Base-by-base conservation (phyloP, 1,140 invertebrate genomes). In the Alviniconcha marisindica region DNA sequence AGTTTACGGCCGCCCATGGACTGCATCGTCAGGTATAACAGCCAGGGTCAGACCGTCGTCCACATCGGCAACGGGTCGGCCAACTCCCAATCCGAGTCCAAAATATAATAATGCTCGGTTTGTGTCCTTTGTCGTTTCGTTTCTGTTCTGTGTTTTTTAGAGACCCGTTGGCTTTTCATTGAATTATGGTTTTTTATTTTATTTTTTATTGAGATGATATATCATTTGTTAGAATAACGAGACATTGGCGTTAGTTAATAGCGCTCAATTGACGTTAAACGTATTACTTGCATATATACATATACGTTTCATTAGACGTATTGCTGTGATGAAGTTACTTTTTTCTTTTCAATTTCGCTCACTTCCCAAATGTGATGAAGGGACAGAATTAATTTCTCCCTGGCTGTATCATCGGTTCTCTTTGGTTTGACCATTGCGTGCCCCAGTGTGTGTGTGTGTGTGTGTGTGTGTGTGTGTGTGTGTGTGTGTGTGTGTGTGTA, bases 21-120 rank as follows among this genome's bases (percentile, higher is more conserved):
- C 42, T 89, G 91, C 15, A 83, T 91, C 12, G 91, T 92, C 1
- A 85, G 90, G 36, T 92, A 92, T 74, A 88, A 92, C 84, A 92
- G 91, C 79, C 91, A 91, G 28, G 91, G 91, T 10, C 88, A 91
- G 33, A 92, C 91, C 10, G 81, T 90, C 24, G 91, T 92, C 31
- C 87, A 89, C 24, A 79, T 92, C 73, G 90, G 91, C 28, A 92
- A 92, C 83, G 91, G 91, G 36, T 90, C 88, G 36, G 85, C 86
- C 71, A 85, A 88, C 48, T 81, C 81, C 21, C 86, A 88, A 42
- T 80, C 82, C 1, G 87, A 88, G 60, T 78, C 84, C 24, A 88
- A 83, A 56, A 84, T 88, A 48, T 88, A 80, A 77, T 82, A 38
- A n/a, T n/a, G n/a, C 73, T 71, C 69, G 48, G 48, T 83, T 79